Conservation (phyloP, 1,140 invertebrate species). For the Cotesia vestalis region DNA sequence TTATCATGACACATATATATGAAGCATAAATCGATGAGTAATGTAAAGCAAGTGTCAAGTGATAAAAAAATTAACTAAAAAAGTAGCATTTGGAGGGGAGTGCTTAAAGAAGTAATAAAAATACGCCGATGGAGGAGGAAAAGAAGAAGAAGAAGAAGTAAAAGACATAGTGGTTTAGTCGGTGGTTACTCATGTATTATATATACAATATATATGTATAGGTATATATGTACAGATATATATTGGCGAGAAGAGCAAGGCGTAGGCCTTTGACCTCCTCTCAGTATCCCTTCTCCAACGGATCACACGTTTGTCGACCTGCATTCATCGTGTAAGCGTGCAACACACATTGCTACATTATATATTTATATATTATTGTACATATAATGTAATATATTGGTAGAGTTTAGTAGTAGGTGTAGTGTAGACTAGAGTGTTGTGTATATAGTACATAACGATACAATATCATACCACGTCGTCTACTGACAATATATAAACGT, state of each 20-base stretch:
- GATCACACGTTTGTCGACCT: constrained; percentile 38
- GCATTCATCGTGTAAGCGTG: constrained; percentile 40
- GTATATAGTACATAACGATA: constrained; percentile 13
- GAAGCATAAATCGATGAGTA: too few species aligned
- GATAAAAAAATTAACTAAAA: too few species aligned
- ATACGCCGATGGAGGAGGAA: too few species aligned
- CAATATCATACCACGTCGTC: constrained; percentile 44
- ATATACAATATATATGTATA: too few species aligned
- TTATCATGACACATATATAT: too few species aligned
- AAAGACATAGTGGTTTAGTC: constrained; percentile 47
- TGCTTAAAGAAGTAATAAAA: too few species aligned
- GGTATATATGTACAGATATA: too few species aligned
- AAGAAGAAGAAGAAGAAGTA: not conserved
- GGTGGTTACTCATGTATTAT: constrained; percentile 54
- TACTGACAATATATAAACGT: constrained; percentile 50
- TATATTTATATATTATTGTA: constrained; percentile 15
- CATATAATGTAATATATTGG: too few species aligned
- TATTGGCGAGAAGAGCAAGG: constrained; percentile 38
- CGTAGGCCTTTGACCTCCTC: constrained; percentile 64
- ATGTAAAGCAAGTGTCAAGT: too few species aligned
- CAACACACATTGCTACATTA: not conserved
- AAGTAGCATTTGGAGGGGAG: too few species aligned
- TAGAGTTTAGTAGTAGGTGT: not conserved
- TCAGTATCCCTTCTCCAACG: constrained; percentile 44
- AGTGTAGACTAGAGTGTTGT: constrained; percentile 5